Percentiles rank a stretch among this genome's conserved stretches.
These are phyloP conservation scores for Semaprochilodus insignis DNA, from an alignment of 2,797 vertebrate genomes.

Conservation along the genomic window DNA sequence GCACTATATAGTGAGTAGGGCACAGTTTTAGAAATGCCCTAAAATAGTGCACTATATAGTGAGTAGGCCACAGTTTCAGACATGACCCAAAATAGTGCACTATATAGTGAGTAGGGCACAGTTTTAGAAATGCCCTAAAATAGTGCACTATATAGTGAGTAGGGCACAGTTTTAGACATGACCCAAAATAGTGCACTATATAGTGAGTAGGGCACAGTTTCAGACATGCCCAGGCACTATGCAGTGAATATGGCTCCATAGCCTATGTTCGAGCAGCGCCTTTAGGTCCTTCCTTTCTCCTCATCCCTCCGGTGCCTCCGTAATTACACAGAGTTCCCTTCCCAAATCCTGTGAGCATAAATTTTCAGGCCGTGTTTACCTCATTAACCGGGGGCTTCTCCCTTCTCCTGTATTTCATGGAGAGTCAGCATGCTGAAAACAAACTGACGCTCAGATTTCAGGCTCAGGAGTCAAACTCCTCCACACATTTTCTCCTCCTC, in stretches of 20 bases:
- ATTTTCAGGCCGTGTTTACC: slow-evolving; percentile 53
- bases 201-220: not conserved
- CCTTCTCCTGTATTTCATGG: slow-evolving; percentile 61
- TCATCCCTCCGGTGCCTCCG: slow-evolving; percentile 46
- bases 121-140: not conserved
- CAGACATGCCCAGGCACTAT: not conserved
- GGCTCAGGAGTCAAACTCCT: slow-evolving; percentile 60
- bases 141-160: not conserved
- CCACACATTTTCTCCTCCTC: slow-evolving; percentile 56
- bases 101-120: not conserved
- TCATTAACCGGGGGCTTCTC: slow-evolving; percentile 57
- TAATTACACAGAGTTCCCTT: slow-evolving; percentile 76
- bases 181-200: not conserved
- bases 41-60: not conserved
- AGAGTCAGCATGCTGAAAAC: slow-evolving; percentile 56
- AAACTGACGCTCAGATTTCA: slow-evolving; percentile 69
- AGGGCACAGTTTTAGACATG: too few relatives aligned
- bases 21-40: not conserved
- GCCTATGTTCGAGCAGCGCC: not conserved
- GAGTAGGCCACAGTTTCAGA: not conserved
- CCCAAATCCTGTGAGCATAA: slow-evolving; percentile 68
- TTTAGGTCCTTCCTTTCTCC: not conserved
- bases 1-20: not conserved
- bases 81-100: not conserved
- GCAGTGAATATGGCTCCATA: not conserved